Conservation (phyloP, 1,140 invertebrate species). For the Cydia splendana region DNA sequence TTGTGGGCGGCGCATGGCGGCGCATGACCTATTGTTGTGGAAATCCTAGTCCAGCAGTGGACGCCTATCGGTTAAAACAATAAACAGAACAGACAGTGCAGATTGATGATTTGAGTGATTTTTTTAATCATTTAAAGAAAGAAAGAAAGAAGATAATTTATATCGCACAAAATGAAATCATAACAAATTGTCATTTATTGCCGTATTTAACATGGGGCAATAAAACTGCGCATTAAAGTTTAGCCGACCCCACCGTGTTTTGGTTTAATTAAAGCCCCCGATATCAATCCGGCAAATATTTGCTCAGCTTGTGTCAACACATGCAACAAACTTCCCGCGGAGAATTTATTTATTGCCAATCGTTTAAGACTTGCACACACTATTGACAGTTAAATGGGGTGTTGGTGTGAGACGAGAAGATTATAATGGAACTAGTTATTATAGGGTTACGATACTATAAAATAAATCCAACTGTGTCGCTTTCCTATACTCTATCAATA, state of each 20-base stretch:
- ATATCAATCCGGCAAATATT: slow-evolving; percentile 62
- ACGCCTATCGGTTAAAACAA: too few species aligned
- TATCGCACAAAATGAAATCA: not conserved
- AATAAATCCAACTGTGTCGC: slow-evolving; percentile 1
- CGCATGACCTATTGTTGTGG: too few species aligned
- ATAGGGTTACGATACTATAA: not conserved
- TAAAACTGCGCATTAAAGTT: slow-evolving; percentile 37
- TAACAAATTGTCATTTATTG: slow-evolving; percentile 25
- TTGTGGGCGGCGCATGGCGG: too few species aligned
- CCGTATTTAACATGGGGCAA: slow-evolving; percentile 18
- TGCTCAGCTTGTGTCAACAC: slow-evolving; percentile 62
- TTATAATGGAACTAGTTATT: not conserved
- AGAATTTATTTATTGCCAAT: slow-evolving; percentile 66
- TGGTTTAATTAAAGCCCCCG: slow-evolving; percentile 74
- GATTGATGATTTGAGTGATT: not conserved
- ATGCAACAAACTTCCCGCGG: slow-evolving; percentile 52
- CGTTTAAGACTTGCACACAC: slow-evolving; percentile 53
- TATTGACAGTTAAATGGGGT: slow-evolving; percentile 34
- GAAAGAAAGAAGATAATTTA: not conserved
- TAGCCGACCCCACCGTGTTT: slow-evolving; percentile 51
- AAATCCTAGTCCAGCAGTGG: too few species aligned
- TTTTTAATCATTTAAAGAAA: not conserved
- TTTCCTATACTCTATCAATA: too few species aligned
- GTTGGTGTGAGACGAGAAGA: slow-evolving; percentile 20
- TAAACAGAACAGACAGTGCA: too few species aligned